Evolutionary conservation across 2,888 invertebrate species (phyloP).

Genomic region (Drosophila infuscata): DNA sequence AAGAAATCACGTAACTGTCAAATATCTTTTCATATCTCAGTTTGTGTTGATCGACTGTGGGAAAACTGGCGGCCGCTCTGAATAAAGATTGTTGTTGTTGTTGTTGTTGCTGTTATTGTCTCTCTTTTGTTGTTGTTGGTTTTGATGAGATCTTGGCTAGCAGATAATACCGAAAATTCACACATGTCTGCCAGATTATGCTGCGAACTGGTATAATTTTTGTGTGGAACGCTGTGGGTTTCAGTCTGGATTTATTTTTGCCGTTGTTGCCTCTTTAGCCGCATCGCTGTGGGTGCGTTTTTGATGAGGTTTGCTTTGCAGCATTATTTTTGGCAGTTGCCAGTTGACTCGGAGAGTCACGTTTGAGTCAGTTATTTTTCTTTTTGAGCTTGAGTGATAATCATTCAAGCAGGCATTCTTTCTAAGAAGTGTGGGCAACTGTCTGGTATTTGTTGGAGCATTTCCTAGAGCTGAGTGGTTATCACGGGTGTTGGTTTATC

Average conservation of each 20-base stretch:
- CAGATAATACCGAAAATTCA: slow-evolving; percentile 71
- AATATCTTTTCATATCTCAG: slow-evolving; percentile 78
- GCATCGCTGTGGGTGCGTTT: slow-evolving; percentile 62
- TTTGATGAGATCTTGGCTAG: slow-evolving; percentile 56
- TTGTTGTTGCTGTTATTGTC: slow-evolving; percentile 32
- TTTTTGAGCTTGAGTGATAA: slow-evolving; percentile 38
- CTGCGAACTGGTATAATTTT: slow-evolving; percentile 70
- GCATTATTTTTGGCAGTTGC: slow-evolving; percentile 56
- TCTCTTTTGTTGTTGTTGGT: slow-evolving; percentile 40
- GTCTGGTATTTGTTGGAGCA: slow-evolving; percentile 23
- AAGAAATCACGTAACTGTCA: slow-evolving; percentile 83
- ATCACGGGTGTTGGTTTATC: slow-evolving; percentile 25
- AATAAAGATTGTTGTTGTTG: slow-evolving; percentile 22
- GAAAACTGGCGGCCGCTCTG: slow-evolving; percentile 63
- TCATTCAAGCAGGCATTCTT: slow-evolving; percentile 11
- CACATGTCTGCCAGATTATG: slow-evolving; percentile 77
- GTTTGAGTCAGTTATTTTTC: slow-evolving; percentile 32
- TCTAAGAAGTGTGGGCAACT: slow-evolving; percentile 24
- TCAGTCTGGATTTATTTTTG: slow-evolving; percentile 24
- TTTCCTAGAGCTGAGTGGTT: slow-evolving; percentile 7
- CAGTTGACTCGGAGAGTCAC: slow-evolving; percentile 51
- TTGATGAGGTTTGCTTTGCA: slow-evolving; percentile 43
- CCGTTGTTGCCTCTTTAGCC: neutral
- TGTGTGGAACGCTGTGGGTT: slow-evolving; percentile 47
- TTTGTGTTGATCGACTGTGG: slow-evolving; percentile 80